Evolutionary conservation across 2,797 vertebrate species (phyloP), one percentile per base, ranked within the genome.

Genomic region (Falco novaeseelandiae): DNA sequence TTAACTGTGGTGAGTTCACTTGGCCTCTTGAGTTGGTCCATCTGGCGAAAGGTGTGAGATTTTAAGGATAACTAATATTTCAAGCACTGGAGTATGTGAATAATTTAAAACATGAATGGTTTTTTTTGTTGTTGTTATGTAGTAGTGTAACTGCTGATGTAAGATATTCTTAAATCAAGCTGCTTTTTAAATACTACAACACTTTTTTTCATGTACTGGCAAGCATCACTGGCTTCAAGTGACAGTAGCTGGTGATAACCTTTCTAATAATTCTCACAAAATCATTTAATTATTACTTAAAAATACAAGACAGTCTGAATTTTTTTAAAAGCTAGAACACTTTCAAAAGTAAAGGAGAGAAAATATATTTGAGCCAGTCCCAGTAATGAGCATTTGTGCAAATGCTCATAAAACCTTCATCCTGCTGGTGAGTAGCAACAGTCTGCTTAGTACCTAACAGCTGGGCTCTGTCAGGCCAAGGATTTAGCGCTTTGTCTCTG

Each of bases 391-490:
- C n/a, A 10, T 78, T 85, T 92, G 81, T 85, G 62, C 26, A 72
- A 86, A 49, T 55, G 59, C 81, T 87, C 21, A 0, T 83, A 73
- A 91, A 87, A 21, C n/a, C 78, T 89, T 83, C 42, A 6, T 74
- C 0, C 10, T 36, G 34, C 83, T 89, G 63, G 48, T 77, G 90
- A 87, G 87, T 1, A 87, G 83, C 63, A 85, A 54, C 12, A 3
- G 32, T 62, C 70, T 55, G 36, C 51, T 20, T 6, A 1, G 54
- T 29, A 48, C 63, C 21, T 3, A 44, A 48, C 96, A 96, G 96
- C 95, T 96, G 90, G 36, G 44, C 61, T 89, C 59, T 57, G 57
- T 96, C 95, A 94, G 67, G 79, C 74, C 3, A 10, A 73, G 82
- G 79, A 87, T 34, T 52, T 29, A 7, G 1, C 1, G 3, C 69